These are phyloP conservation scores for Ips typographus DNA, from an alignment of 1,140 invertebrate species.

Conservation along the genomic window DNA sequence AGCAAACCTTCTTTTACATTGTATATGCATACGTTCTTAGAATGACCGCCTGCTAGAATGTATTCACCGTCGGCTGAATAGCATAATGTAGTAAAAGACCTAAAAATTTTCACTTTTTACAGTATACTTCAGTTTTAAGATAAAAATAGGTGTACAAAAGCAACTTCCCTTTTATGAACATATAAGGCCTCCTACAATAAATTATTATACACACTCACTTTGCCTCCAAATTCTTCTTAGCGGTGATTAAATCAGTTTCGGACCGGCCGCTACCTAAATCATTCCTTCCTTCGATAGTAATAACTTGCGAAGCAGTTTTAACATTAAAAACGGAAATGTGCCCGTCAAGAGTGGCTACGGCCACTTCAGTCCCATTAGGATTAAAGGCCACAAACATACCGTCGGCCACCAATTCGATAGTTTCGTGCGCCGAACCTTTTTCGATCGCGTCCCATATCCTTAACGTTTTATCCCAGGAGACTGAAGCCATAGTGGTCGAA, in stretches of 20 bases:
- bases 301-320: conserved; percentile 68
- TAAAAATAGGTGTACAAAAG: too few relatives aligned
- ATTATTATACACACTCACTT: conserved; percentile 65
- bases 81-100: conserved; percentile 84
- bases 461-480: conserved; percentile 93
- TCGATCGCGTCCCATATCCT: conserved; percentile 91
- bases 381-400: conserved; percentile 81
- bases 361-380: conserved; percentile 88
- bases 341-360: conserved; percentile 87
- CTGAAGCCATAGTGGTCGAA: conserved; percentile 78
- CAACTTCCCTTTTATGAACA: background rate
- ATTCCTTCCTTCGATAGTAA: conserved; percentile 81
- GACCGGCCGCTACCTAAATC: conserved; percentile 84
- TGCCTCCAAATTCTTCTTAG: conserved; percentile 78
- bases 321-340: conserved; percentile 85
- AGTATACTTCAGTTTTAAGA: background rate
- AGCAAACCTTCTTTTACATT: conserved; percentile 74
- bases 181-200: background rate
- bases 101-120: conserved; percentile 54
- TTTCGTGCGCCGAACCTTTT: conserved; percentile 78
- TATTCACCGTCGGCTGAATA: conserved; percentile 91
- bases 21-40: conserved; percentile 94
- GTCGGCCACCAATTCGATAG: conserved; percentile 76
- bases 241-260: conserved; percentile 84
- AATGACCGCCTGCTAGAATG: conserved; percentile 87